Percentiles rank a stretch among this genome's conserved stretches.
phyloP scores from a whole-genome alignment of 1,140 invertebrate species.

The Caenorhabditis tropicalis region DNA sequence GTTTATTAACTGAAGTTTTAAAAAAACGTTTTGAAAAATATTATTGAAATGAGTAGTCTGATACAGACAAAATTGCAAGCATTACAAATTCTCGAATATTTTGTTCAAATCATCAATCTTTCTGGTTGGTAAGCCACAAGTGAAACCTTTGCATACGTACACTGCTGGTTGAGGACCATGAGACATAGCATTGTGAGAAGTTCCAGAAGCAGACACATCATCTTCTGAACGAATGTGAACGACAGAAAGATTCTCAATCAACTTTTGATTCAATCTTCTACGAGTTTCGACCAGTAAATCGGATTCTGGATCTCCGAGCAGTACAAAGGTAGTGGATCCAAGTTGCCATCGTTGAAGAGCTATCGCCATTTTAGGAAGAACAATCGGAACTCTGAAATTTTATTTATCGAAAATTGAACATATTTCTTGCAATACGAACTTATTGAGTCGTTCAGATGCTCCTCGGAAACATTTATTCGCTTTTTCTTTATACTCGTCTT shows the following conservation, averaged over 20 bases:
- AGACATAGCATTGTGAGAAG: background rate
- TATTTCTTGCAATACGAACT: background rate
- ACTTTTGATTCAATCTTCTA: background rate
- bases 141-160: conserved; percentile 42
- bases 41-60: too few relatives aligned
- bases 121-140: background rate
- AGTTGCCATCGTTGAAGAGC: background rate
- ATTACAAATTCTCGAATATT: background rate
- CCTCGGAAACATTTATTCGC: conserved; percentile 26
- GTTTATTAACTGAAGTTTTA: background rate
- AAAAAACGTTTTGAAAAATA: too few relatives aligned
- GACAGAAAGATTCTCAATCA: background rate
- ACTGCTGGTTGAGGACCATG: conserved; percentile 18
- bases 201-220: background rate
- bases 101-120: background rate
- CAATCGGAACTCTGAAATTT: background rate
- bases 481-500: conserved; percentile 44
- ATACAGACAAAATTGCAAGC: background rate
- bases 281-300: background rate
- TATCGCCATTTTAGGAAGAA: conserved; percentile 9
- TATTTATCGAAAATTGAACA: too few relatives aligned
- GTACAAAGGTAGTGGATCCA: conserved; percentile 22
- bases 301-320: background rate
- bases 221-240: conserved; percentile 30
- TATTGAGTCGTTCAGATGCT: conserved; percentile 16